phyloP scores from a whole-genome alignment of 2,113 vertebrate species.

The Semnornis frantzii region DNA sequence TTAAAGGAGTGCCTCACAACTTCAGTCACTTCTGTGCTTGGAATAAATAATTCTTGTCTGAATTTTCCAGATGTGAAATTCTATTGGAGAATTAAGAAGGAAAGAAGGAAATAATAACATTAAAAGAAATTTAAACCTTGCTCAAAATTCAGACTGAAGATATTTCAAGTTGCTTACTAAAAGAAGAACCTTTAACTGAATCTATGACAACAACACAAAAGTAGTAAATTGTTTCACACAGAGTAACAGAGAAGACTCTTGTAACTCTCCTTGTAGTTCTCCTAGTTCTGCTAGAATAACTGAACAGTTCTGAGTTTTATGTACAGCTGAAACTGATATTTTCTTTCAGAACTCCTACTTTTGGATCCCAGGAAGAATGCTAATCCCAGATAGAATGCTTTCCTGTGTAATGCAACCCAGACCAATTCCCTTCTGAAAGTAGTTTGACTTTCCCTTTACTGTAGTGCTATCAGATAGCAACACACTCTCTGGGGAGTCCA shows the following conservation, averaged over 20 bases:
- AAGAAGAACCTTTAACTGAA: background rate
- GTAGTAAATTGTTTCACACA: background rate
- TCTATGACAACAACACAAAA: background rate
- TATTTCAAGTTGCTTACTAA: background rate
- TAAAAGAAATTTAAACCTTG: background rate
- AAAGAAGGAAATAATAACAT: background rate
- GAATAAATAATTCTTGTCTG: background rate
- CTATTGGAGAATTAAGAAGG: background rate
- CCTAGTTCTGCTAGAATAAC: background rate
- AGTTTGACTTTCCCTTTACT: constrained; percentile 71
- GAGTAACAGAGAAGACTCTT: background rate
- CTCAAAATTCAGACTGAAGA: background rate
- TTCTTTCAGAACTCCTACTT: constrained; percentile 48
- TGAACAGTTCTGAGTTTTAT: background rate
- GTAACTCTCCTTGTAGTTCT: background rate
- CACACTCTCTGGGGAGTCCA: constrained; percentile 67
- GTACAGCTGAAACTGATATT: constrained; percentile 23
- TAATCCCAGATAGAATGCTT: constrained; percentile 58
- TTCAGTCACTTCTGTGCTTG: background rate
- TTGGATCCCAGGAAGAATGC: constrained; percentile 59
- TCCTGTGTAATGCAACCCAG: constrained; percentile 68
- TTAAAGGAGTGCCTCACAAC: background rate
- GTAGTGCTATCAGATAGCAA: constrained; percentile 76
- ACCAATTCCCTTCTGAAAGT: constrained; percentile 69
- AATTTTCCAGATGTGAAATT: background rate